Evolutionary conservation across 2,888 invertebrate genomes (phyloP).

Genomic region (Corythucha ciliata): DNA sequence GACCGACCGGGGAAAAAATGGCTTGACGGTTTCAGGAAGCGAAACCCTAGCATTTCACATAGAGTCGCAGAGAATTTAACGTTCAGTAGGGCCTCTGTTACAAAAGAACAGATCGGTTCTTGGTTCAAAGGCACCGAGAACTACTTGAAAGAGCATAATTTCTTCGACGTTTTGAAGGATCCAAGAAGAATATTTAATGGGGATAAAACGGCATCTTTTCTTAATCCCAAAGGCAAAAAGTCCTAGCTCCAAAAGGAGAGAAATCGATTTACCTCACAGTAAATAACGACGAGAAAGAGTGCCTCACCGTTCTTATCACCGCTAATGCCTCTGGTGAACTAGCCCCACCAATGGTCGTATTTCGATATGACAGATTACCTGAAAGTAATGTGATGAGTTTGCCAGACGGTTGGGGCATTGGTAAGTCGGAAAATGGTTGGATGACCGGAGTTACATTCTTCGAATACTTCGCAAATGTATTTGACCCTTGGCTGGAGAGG

Average conservation of each 20-base stretch:
- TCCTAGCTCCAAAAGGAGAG: constrained; percentile 12
- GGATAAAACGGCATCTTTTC: constrained; percentile 40
- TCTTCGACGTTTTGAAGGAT: constrained; percentile 33
- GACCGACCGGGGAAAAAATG: constrained; percentile 7
- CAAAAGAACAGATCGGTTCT: constrained; percentile 34
- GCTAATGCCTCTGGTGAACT: constrained; percentile 36
- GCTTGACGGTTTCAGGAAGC: neutral
- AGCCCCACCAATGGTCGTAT: constrained; percentile 29
- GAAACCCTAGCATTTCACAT: neutral
- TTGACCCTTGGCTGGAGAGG: constrained; percentile 31
- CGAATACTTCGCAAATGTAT: constrained; percentile 31
- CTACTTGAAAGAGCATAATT: constrained; percentile 35
- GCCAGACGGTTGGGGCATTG: constrained; percentile 31
- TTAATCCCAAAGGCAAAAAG: constrained; percentile 7
- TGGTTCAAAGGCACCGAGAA: constrained; percentile 38
- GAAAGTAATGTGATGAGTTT: constrained; percentile 25
- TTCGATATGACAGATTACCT: constrained; percentile 30
- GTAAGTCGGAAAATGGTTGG: constrained; percentile 32
- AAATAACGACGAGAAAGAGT: constrained; percentile 38
- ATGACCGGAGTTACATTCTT: constrained; percentile 31
- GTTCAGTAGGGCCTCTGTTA: constrained; percentile 32
- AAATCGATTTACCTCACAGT: constrained; percentile 35
- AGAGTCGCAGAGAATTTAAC: constrained; percentile 3
- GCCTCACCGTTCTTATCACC: constrained; percentile 35
- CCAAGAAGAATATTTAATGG: constrained; percentile 38